Base-by-base conservation (phyloP, 2,888 invertebrate species). In the Fragum whitleyi region DNA sequence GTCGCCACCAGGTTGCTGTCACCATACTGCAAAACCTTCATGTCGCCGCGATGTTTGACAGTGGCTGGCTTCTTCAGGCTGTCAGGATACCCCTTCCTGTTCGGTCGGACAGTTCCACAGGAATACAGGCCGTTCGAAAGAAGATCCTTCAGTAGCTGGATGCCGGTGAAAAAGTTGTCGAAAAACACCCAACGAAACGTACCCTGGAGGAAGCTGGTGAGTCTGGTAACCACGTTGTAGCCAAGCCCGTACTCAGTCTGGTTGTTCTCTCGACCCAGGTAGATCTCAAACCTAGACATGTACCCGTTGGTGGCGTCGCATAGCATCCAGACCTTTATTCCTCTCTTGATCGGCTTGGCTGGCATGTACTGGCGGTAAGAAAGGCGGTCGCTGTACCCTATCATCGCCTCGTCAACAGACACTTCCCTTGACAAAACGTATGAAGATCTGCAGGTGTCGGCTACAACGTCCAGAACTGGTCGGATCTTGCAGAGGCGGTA, bases 181-280 rank as follows among this genome's bases (percentile, higher is more conserved):
- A 67, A 67, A 6, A 67, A 67, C 19, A 67, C n/a, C n/a, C 9
- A 36, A 19, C 67, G 29, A 19, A 32, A 67, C 9, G 67, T 36
- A 23, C 36, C 19, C 16, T 16, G 19, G 2, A 67, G n/a, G 21
- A 21, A 36, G 14, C 21, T 36, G 14, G 67, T 36, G 1, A 36
- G 67, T 9, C 67, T 0, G 1, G 21, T 36, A 0, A 67, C 19
- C 9, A 67, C 67, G 21, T 67, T 32, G 39, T 67, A 39, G 16
- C 36, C 65, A 11, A 67, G 67, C 2, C 23, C 36, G 9, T 67
- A 9, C 39, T 67, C 53, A 14, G n/a, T 53, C 3, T 0, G 14
- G 3, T 53, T 23, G 1, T 53, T 53, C 53, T 53, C 21, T 5
- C 53, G n/a, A 19, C 53, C 53, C 16, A 53, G n/a, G 53, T n/a